Evolutionary conservation across 2,888 invertebrate species (phyloP).

Genomic region (Gari tellinella): DNA sequence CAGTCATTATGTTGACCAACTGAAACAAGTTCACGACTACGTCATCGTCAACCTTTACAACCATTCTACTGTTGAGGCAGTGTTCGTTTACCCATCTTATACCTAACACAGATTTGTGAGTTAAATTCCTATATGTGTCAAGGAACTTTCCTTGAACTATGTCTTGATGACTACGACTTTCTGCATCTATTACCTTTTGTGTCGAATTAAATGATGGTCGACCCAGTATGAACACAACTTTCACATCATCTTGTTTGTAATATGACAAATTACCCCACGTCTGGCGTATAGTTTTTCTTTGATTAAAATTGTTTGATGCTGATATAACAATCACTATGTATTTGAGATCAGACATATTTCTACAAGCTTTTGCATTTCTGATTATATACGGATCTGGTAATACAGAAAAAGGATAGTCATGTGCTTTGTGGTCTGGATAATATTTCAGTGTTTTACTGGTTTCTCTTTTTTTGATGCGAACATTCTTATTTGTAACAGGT

Average conservation of each 20-base stretch:
- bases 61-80: conserved; percentile 67
- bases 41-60: conserved; percentile 77
- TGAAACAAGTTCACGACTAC: conserved; percentile 76
- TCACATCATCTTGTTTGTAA: conserved; percentile 59
- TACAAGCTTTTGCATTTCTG: conserved; percentile 69
- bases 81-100: conserved; percentile 72
- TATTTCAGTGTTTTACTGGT: no score
- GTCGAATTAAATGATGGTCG: conserved; percentile 49
- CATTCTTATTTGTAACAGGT: no score
- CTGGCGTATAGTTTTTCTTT: conserved; percentile 69
- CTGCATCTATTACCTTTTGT: conserved; percentile 70
- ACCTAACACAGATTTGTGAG: conserved; percentile 74
- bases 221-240: conserved; percentile 74
- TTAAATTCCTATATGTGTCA: conserved; percentile 75
- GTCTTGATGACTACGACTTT: conserved; percentile 68
- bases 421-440: no score
- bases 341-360: conserved; percentile 46
- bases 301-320: conserved; percentile 65
- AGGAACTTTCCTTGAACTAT: conserved; percentile 76
- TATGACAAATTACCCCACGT: conserved; percentile 72
- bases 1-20: conserved; percentile 58
- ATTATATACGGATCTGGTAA: conserved; percentile 65
- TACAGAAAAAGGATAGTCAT: conserved; percentile 64
- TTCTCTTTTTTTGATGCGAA: no score
- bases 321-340: conserved; percentile 73